These are phyloP conservation scores for Galerucella calmariensis DNA, from an alignment of 2,888 invertebrate species.

Conservation along the genomic window DNA sequence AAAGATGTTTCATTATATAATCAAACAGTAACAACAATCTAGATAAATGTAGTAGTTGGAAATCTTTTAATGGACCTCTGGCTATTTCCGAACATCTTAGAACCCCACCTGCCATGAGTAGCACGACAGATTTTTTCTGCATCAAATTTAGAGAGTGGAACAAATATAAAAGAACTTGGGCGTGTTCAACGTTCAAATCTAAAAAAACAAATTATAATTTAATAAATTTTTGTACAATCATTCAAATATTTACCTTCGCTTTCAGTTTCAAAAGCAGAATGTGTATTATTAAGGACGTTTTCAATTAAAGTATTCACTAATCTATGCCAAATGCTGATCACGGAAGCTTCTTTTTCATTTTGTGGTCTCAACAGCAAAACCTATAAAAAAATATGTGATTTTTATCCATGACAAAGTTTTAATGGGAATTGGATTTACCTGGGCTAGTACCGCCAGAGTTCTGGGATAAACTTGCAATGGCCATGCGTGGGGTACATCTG, in stretches of 20 bases:
- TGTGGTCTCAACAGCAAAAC: constrained; percentile 83
- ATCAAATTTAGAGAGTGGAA: constrained; percentile 95
- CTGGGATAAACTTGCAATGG: constrained; percentile 82
- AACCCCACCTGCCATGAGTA: constrained; percentile 82
- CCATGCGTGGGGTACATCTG: constrained; percentile 75
- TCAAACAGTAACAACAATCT: constrained; percentile 88
- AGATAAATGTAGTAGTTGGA: constrained; percentile 84
- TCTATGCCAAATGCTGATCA: constrained; percentile 92
- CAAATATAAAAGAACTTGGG: constrained; percentile 90
- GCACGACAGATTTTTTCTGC: constrained; percentile 94
- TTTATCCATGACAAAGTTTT: too few relatives aligned
- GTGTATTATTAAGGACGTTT: constrained; percentile 77
- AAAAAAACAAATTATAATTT: constrained; percentile 48
- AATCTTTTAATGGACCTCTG: constrained; percentile 70
- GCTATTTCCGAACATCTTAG: constrained; percentile 76
- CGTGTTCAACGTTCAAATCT: constrained; percentile 96
- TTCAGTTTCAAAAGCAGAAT: constrained; percentile 74
- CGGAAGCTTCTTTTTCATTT: constrained; percentile 88
- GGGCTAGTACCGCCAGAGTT: constrained; percentile 84
- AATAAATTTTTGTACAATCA: background rate
- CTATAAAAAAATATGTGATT: constrained; percentile 52
- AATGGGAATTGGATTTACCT: constrained; percentile 65
- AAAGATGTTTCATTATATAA: constrained; percentile 94
- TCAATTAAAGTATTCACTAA: constrained; percentile 89
- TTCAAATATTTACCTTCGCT: constrained; percentile 71